Evolutionary conservation across 1,140 invertebrate genomes (phyloP), one percentile per base, ranked within the genome.

Genomic region (Chionoecetes opilio): DNA sequence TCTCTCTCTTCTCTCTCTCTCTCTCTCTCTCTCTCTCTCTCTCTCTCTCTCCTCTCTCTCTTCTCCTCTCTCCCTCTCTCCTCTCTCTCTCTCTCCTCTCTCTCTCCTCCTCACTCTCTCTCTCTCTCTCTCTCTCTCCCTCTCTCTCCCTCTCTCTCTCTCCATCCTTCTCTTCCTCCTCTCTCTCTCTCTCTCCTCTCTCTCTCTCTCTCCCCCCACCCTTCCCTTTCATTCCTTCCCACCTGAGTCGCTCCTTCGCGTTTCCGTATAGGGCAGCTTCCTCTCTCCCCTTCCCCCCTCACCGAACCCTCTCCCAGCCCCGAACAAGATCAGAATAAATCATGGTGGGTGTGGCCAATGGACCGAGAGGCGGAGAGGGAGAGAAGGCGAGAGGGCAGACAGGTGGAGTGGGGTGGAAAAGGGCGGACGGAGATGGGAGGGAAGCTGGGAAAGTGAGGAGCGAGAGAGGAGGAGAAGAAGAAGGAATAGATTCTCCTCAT

Each of bases 291-390:
- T 46, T 21, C 63, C 11, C 63, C 63, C 63, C 63, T 21, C 21
- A 75, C 21, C 21, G 63, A 75, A 26, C 63, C 11, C 63, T n/a
- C 63, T 3, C 63, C 26, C 63, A 6, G 63, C 63, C 63, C 63
- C n/a, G 63, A 21, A 75, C 63, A 75, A 75, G 63, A 75, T 75
- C 63, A 75, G 63, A 75, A 75, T 75, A 75, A 75, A 75, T 75
- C 63, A 75, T 75, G 21, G 63, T n/a, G 63, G 63, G 63, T 75
- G 63, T 75, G 63, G 63, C 63, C 26, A 21, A 2, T 75, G 63
- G 1, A 75, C 63, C 63, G 63, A 75, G n/a, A n/a, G 63, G 63
- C 1, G 63, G 63, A 75, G 63, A 75, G n/a, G 63, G 63, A 21
- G 53, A 26, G 53, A 75, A 75, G 63, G 63, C 6, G 63, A 75